Conservation (phyloP, 2,888 invertebrate species). For the Papilio gigon region DNA sequence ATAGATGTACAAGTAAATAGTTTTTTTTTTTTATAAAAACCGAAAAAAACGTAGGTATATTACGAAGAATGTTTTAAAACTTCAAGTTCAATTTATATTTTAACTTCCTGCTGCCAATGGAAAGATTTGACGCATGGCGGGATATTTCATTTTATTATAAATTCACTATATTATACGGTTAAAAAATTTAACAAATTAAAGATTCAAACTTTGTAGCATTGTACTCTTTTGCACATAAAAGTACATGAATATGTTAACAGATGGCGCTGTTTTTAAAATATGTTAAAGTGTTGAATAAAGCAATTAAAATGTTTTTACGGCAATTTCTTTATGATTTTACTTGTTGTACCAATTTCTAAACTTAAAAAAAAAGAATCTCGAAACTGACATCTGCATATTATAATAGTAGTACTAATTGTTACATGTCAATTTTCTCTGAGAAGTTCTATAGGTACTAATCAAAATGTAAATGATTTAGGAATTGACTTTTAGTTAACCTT, state of each 20-base stretch:
- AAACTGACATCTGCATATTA: neutral
- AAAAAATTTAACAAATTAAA: neutral
- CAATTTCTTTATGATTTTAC: neutral
- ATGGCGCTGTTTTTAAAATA: conserved; percentile 45
- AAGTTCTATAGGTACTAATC: neutral
- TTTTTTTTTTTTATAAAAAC: neutral
- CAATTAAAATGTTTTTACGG: conserved; percentile 16
- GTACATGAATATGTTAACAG: conserved; percentile 45
- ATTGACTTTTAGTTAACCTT: conserved; percentile 26
- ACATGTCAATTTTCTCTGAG: neutral
- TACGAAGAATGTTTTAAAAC: neutral
- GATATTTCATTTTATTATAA: neutral
- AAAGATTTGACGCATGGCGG: no score
- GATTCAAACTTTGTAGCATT: neutral
- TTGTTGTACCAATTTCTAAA: neutral
- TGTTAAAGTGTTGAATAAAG: neutral
- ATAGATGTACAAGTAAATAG: no score
- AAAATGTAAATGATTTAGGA: neutral
- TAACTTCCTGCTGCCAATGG: neutral
- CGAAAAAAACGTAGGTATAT: neutral
- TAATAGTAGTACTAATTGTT: neutral
- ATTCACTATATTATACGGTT: neutral
- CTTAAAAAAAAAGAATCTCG: neutral
- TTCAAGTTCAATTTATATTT: neutral
- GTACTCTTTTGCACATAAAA: conserved; percentile 35